A percentile compares a stretch with the other conserved stretches of the same genome.
phyloP scores from a whole-genome alignment of 1,140 invertebrate genomes.

The Polypedilum vanderplanki region DNA sequence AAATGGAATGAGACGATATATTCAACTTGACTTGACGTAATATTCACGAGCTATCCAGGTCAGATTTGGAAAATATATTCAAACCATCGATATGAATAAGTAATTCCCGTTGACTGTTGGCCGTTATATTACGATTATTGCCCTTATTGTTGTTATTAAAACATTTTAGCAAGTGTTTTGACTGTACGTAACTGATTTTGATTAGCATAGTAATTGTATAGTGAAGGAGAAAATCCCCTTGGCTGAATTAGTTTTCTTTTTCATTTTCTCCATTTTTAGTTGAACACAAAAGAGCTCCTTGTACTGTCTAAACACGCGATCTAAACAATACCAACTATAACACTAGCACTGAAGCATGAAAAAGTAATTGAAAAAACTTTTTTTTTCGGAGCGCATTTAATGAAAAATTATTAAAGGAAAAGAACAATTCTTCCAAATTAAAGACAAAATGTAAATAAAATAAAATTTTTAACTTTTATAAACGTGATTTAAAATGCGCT shows the following conservation, averaged over 20 bases:
- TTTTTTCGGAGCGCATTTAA: background rate
- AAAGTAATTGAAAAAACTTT: background rate
- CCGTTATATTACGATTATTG: background rate
- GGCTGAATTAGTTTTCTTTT: conserved; percentile 14
- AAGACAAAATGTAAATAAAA: background rate
- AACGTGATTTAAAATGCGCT: background rate
- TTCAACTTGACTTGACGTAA: background rate
- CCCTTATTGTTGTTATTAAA: conserved; percentile 16
- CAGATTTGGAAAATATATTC: background rate
- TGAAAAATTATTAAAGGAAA: background rate
- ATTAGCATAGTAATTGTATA: conserved; percentile 27
- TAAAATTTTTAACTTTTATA: background rate
- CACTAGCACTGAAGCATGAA: background rate
- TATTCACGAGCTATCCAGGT: background rate
- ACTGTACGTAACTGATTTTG: conserved; percentile 24
- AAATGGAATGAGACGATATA: background rate
- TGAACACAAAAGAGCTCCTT: background rate
- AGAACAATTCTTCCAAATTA: background rate
- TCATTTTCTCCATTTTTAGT: background rate
- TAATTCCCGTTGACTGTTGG: conserved; percentile 11
- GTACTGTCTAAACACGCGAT: conserved; percentile 14
- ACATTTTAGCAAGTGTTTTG: conserved; percentile 24
- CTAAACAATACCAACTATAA: conserved; percentile 19
- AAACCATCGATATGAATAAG: conserved; percentile 6
- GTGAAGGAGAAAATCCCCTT: background rate